Base-by-base conservation (phyloP, 2,888 invertebrate species). In the Panzeria rudis region DNA sequence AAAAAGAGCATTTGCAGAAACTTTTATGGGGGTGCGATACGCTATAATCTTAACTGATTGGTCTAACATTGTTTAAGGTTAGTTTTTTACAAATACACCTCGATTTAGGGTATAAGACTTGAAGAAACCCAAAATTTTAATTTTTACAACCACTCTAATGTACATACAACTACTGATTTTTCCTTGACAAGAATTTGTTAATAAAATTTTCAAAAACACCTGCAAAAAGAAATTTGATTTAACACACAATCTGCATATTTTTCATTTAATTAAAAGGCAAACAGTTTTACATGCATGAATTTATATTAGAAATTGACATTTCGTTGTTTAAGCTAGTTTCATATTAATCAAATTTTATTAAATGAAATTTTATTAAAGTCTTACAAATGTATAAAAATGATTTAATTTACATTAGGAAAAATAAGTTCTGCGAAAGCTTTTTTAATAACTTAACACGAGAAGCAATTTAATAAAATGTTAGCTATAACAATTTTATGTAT, bases 301-400 rank as follows among this genome's bases (percentile, higher is more conserved):
- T 54, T 44, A 41, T 54, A 50, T 66, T 56, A 56, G 23, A 61
- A 83, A 77, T 61, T 68, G 72, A 17, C 77, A 72, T 78, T 76
- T 64, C 15, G 7, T 35, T 56, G 59, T 50, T 38, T 41, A 15
- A 25, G 3, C 1, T 20, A 50, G 17, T n/a, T 35, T 23, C 23
- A 5, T 56, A 11, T 71, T 11, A 13, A 25, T 17, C 4, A 54
- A n/a, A n/a, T 41, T 25, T 17, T 56, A 11, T 20, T 13, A 25
- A 35, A 56, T n/a, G 17, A 17, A 59, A 59, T 61, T 11, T 61
- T 20, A 61, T 61, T 61, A 20, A 61, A 25, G 13, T 7, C n/a
- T 25, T 29, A 3, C 2, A 56, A n/a, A 29, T 8, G 29, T 13
- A 25, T 15, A 25, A 29, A 56, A 56, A 29, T 13, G n/a, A 5